Evolutionary conservation across 2,888 invertebrate genomes (phyloP), one percentile per base, ranked within the genome.

Genomic region (Slavum lentiscoides): DNA sequence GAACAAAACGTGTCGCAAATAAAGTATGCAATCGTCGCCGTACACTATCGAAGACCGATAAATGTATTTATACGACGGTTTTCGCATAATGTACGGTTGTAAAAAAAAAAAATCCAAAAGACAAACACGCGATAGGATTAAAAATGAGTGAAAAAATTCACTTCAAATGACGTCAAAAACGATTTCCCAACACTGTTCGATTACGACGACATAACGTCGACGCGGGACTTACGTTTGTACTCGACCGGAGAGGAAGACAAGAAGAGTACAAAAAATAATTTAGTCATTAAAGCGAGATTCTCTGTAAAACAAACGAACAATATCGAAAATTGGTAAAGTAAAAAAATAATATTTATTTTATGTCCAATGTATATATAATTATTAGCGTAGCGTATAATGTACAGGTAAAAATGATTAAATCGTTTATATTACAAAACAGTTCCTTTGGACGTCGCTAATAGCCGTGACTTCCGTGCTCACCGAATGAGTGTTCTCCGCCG

Each of bases 271-370:
- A 58, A 58, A 58, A 19, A 8, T 19, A 58, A 58, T 21, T n/a
- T 21, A 8, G 21, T n/a, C 9, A 8, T 7, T 43, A 7, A 43
- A 43, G 21, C 59, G 15, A 9, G 59, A n/a, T 21, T 11, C 21
- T 21, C 49, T 49, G 49, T 13, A 13, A 49, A 49, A 49, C 3
- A 61, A 68, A 49, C 3, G 43, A 68, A 43, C 43, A 43, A 43
- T 9, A 9, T 7, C 43, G 59, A 74, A 68, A 69, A 49, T 49
- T 13, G 49, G 13, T 49, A 49, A 13, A 13, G 49, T 21, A 55
- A 73, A 74, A 43, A 74, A 64, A 21, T 55, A 21, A 11, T 66
- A 39, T 74, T 66, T 64, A 66, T 64, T 74, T 13, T 55, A 74
- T 23, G 30, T 55, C 6, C 17, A 30, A 69, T 53, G 30, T 30